Evolutionary conservation across 1,140 invertebrate genomes (phyloP).

Genomic region (Manduca sexta): DNA sequence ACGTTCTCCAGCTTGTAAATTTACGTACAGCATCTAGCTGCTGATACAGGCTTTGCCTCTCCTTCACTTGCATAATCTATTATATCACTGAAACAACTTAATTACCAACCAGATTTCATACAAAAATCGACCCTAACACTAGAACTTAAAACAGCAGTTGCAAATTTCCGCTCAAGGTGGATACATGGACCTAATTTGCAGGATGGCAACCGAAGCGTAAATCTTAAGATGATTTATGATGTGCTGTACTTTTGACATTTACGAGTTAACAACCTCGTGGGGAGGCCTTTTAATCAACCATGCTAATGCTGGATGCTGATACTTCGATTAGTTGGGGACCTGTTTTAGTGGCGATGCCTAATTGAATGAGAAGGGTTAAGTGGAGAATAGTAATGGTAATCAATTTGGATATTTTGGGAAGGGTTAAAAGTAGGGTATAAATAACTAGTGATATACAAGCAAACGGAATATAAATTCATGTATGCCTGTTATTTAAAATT

Average conservation of each 20-base stretch:
- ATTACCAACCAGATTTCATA: slow-evolving; percentile 1
- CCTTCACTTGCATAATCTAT: slow-evolving; percentile 45
- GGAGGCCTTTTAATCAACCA: slow-evolving; percentile 70
- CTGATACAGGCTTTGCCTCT: slow-evolving; percentile 53
- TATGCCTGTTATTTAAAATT: too few relatives aligned
- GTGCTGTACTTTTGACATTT: slow-evolving; percentile 64
- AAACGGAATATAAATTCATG: too few relatives aligned
- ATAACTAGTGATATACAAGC: too few relatives aligned
- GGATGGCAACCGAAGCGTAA: slow-evolving; percentile 48
- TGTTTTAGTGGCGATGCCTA: slow-evolving; percentile 36
- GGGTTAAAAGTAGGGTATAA: too few relatives aligned
- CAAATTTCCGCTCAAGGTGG: slow-evolving; percentile 16
- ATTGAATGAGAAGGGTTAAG: slow-evolving; percentile 36
- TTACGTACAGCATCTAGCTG: slow-evolving; percentile 42
- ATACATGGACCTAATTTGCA: slow-evolving; percentile 26
- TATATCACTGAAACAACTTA: slow-evolving; percentile 18
- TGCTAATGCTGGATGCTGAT: slow-evolving; percentile 65
- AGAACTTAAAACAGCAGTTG: slow-evolving; percentile 19
- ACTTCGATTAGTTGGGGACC: slow-evolving; percentile 33
- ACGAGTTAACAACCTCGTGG: slow-evolving; percentile 60
- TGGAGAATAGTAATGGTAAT: too few relatives aligned
- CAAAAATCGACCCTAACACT: slow-evolving; percentile 20
- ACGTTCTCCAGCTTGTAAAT: slow-evolving; percentile 35
- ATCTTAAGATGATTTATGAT: slow-evolving; percentile 71
- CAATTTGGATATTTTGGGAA: too few relatives aligned